phyloP scores from a whole-genome alignment of 2,113 vertebrate genomes.

The Perognathus longimembris region DNA sequence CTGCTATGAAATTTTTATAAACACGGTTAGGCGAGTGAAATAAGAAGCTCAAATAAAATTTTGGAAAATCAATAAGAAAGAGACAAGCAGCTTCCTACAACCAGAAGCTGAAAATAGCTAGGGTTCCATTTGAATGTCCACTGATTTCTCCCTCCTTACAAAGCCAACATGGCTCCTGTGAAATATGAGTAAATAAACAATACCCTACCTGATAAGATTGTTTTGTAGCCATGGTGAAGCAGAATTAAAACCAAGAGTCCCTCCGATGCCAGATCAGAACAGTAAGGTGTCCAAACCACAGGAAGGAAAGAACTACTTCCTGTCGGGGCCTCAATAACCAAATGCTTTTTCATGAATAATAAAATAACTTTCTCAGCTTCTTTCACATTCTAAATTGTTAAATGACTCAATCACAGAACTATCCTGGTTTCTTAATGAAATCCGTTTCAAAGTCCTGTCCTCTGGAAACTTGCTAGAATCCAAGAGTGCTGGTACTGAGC shows the following conservation, averaged over 20 bases:
- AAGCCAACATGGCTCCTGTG: neutral
- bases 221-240: neutral
- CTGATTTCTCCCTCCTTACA: neutral
- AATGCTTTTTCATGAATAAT: neutral
- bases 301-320: neutral
- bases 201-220: neutral
- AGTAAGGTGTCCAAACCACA: neutral
- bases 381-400: neutral
- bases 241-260: neutral
- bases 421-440: neutral
- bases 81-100: neutral
- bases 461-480: too few relatives aligned
- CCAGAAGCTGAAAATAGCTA: neutral
- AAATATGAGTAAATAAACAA: too few relatives aligned
- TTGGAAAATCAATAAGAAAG: neutral
- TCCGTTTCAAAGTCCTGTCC: too few relatives aligned
- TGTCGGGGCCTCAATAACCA: neutral
- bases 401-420: neutral
- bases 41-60: neutral
- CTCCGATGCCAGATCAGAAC: neutral
- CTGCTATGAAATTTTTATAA: slow-evolving; percentile 6
- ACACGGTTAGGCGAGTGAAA: neutral
- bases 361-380: neutral
- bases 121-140: neutral
- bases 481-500: too few relatives aligned